These are phyloP conservation scores for Paratrypauchen microcephalus DNA, from an alignment of 2,797 vertebrate genomes.

Conservation along the genomic window DNA sequence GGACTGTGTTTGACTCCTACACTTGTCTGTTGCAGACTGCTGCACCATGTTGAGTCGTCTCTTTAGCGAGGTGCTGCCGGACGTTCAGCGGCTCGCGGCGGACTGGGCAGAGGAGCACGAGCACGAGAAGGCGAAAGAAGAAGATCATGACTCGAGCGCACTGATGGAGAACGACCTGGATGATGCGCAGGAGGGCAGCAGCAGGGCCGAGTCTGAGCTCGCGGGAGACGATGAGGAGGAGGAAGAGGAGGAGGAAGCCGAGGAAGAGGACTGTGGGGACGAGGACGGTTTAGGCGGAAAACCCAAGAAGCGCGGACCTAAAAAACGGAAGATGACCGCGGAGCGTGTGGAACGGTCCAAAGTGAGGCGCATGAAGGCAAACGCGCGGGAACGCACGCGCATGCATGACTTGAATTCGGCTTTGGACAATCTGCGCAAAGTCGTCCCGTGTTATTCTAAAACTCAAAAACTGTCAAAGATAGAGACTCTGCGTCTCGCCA, in stretches of 20 bases:
- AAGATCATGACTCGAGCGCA: conserved; percentile 76
- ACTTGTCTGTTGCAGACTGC: conserved; percentile 54
- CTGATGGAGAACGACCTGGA: conserved; percentile 71
- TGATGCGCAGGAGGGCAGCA: conserved; percentile 54
- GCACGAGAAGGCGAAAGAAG: conserved; percentile 81
- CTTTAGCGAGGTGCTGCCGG: conserved; percentile 96
- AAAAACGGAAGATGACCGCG: conserved; percentile 95
- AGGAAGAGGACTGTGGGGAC: conserved; percentile 80
- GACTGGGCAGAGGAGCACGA: conserved; percentile 89
- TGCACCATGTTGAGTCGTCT: conserved; percentile 93
- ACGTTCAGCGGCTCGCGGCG: conserved; percentile 91
- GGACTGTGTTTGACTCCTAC: background rate
- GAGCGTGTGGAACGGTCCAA: conserved; percentile 91
- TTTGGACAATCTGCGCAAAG: conserved; percentile 96
- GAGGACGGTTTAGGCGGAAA: conserved; percentile 83
- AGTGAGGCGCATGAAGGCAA: conserved; percentile 91
- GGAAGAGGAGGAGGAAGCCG: conserved; percentile 80
- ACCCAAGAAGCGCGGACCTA: conserved; percentile 96
- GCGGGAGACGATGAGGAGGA: conserved; percentile 75
- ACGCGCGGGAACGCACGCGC: conserved; percentile 92
- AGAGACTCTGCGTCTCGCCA: conserved; percentile 92
- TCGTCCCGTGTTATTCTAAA: conserved; percentile 98
- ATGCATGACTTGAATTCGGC: conserved; percentile 98
- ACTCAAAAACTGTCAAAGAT: conserved; percentile 98
- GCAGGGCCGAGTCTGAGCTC: conserved; percentile 77